These are phyloP conservation scores for Hirudinaria manillensis DNA, from an alignment of 2,888 invertebrate genomes.

Conservation along the genomic window DNA sequence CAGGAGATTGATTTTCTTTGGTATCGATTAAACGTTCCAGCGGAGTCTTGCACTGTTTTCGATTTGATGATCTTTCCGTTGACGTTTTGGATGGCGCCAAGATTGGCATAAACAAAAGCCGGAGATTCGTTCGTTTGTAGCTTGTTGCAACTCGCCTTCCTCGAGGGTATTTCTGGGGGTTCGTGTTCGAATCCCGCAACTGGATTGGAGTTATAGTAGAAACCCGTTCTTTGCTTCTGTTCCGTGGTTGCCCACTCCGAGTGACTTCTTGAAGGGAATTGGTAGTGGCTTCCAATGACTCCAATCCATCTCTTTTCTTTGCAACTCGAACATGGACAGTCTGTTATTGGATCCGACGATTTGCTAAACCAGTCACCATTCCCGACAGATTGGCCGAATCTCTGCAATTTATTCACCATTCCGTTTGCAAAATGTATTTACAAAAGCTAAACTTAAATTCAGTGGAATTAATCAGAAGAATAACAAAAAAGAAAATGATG, in stretches of 20 bases:
- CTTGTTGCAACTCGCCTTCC: neutral
- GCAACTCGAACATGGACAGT: constrained; percentile 13
- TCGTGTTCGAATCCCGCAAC: neutral
- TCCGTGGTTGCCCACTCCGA: neutral
- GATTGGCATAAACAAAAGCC: neutral
- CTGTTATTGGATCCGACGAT: neutral
- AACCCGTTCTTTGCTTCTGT: neutral
- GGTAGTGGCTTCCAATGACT: neutral
- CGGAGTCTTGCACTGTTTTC: neutral
- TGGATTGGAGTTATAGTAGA: constrained; percentile 18
- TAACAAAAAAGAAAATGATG: neutral
- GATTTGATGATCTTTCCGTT: constrained; percentile 1
- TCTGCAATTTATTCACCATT: too few relatives aligned
- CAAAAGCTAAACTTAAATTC: too few relatives aligned
- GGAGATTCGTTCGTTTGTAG: neutral
- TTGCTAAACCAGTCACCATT: neutral
- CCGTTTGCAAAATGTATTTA: too few relatives aligned
- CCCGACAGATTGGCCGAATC: too few relatives aligned
- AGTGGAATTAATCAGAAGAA: too few relatives aligned
- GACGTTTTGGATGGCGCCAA: constrained; percentile 1
- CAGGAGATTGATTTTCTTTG: neutral
- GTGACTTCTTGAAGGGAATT: neutral
- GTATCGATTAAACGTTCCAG: too few relatives aligned
- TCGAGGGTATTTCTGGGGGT: neutral
- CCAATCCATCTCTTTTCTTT: constrained; percentile 10